Evolutionary conservation across 2,888 invertebrate genomes (phyloP).

Genomic region (Caenorhabditis plicata): DNA sequence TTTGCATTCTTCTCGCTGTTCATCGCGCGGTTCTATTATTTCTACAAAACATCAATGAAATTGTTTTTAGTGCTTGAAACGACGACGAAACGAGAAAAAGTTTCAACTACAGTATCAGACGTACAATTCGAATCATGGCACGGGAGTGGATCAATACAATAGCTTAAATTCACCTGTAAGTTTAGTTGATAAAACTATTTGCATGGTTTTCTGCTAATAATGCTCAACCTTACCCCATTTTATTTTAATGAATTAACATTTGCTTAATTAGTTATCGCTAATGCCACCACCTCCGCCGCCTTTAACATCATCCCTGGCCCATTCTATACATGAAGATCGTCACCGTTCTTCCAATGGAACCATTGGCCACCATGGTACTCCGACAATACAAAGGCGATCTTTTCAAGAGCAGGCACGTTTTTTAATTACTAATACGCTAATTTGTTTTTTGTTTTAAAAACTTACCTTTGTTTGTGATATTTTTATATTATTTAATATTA

Average conservation of each 20-base stretch:
- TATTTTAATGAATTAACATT: not conserved
- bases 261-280: constrained; percentile 37
- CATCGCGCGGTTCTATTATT: constrained; percentile 42
- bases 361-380: constrained; percentile 17
- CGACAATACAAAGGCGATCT: constrained; percentile 28
- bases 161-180: constrained; percentile 57
- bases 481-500: not conserved
- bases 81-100: constrained; percentile 52
- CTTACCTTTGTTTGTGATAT: not conserved
- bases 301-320: constrained; percentile 17
- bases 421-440: constrained; percentile 7
- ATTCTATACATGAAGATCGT: constrained; percentile 30
- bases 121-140: constrained; percentile 51
- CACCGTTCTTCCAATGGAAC: constrained; percentile 23
- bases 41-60: not conserved
- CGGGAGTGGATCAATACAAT: constrained; percentile 49
- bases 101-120: constrained; percentile 59
- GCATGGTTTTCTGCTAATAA: constrained; percentile 19
- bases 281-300: constrained; percentile 54
- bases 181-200: constrained; percentile 1
- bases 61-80: constrained; percentile 51
- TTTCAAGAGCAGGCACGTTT: constrained; percentile 51
- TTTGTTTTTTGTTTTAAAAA: too few relatives aligned
- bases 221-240: constrained; percentile 5
- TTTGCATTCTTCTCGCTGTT: constrained; percentile 57